Evolutionary conservation across 2,888 invertebrate species (phyloP), one percentile per base, ranked within the genome.

Genomic region (Blera fallax): DNA sequence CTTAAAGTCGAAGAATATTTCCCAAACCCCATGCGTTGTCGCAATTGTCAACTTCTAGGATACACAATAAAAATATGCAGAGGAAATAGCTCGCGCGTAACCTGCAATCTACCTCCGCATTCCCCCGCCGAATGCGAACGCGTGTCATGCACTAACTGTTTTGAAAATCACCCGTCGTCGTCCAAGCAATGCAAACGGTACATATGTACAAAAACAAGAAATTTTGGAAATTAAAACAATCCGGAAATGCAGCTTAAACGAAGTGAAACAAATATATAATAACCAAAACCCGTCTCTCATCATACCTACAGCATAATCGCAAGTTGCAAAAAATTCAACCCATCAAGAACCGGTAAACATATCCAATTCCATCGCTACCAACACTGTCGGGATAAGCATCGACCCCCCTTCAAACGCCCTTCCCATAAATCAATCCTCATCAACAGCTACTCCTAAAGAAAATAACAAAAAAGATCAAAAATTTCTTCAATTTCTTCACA

Each of bases 11-110:
- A 32, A 16, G 56, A 56, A 56, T 32, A 32, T 16, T 56, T 56
- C 34, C 56, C 56, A n/a, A 56, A n/a, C 16, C 14, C 64, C 1
- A 64, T 64, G 64, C 64, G 64, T 14, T 64, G 64, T 16, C n/a
- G 14, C 7, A 64, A 64, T 1, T 64, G 64, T 32, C 48, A 64
- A 64, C 29, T 64, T 2, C 14, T 64, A 18, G 64, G 64, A 4
- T n/a, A 60, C 29, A 64, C 64, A 14, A 16, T 32, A 14, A 64
- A 64, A 32, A 45, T 16, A 29, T 64, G 64, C 45, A 24, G 29
- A 21, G 27, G 14, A 8, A 21, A 24, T 10, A 1, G 27, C 8
- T 24, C 32, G 4, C 48, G 64, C 5, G 64, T 29, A 11, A 64
- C 16, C 10, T 40, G 16, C 32, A 40, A 60, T 11, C 60, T 37